A percentile compares a stretch with the other conserved stretches of the same genome.
Conservation (phyloP, 2,113 vertebrate species). For the Copsychus sechellarum region DNA sequence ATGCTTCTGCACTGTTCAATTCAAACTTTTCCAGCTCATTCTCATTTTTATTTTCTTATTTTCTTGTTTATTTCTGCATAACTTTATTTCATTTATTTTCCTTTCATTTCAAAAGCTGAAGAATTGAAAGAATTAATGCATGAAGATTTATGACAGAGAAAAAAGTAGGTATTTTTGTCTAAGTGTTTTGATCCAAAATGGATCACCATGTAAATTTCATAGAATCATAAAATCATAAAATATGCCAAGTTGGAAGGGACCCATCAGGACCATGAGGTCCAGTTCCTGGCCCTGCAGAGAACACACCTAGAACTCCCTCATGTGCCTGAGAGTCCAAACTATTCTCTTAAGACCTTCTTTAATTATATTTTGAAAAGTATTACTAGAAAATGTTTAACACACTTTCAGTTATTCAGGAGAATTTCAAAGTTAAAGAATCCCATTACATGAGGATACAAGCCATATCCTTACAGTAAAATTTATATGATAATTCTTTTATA, state of each 20-base stretch:
- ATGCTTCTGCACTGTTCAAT: neutral
- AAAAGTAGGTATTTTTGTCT: neutral
- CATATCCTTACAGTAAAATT: neutral
- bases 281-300: no score
- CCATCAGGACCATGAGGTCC: no score
- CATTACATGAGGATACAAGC: fast-evolving
- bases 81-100: neutral
- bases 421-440: neutral
- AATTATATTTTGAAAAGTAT: neutral
- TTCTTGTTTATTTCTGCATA: neutral
- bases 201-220: neutral
- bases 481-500: neutral
- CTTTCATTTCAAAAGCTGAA: neutral
- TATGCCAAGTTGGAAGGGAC: neutral
- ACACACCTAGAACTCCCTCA: neutral
- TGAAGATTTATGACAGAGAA: neutral
- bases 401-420: neutral
- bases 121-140: neutral
- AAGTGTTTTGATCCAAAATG: neutral
- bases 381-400: neutral
- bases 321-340: neutral
- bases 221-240: neutral
- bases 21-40: neutral
- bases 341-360: neutral
- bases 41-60: neutral